These are phyloP conservation scores for Neosilurus hyrtlii DNA, from an alignment of 2,797 vertebrate genomes.

Conservation along the genomic window DNA sequence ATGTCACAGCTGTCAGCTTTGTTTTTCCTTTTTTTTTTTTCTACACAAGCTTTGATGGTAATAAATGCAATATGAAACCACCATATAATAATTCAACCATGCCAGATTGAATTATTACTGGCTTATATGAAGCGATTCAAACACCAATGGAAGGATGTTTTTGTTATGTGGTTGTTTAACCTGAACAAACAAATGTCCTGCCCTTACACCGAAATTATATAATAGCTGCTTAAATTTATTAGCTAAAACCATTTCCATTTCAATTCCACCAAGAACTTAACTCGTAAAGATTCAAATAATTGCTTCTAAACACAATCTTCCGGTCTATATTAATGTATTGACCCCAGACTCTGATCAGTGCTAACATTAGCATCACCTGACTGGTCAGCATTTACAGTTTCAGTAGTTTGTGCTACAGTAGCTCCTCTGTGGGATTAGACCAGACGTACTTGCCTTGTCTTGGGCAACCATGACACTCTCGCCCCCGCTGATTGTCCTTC, in stretches of 20 bases:
- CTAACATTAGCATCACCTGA: too few relatives aligned
- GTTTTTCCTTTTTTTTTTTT: too few relatives aligned
- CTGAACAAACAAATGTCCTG: background rate
- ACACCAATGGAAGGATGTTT: background rate
- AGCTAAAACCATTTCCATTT: background rate
- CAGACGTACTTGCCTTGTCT: too few relatives aligned
- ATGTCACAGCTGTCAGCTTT: background rate
- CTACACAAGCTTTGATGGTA: background rate
- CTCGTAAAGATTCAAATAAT: background rate
- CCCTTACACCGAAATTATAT: background rate
- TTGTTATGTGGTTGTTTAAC: background rate
- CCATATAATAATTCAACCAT: background rate
- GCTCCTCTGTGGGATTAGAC: too few relatives aligned
- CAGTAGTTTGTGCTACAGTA: too few relatives aligned
- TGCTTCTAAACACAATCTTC: background rate
- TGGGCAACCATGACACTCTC: too few relatives aligned
- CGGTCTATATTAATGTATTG: background rate
- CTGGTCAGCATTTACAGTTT: too few relatives aligned
- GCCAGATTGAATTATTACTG: background rate
- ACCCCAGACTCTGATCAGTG: background rate
- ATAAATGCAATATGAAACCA: background rate
- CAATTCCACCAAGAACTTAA: background rate
- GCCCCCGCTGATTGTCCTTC: too few relatives aligned
- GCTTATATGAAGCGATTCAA: too few relatives aligned
- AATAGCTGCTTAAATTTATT: background rate